Evolutionary conservation across 1,140 invertebrate species (phyloP), one percentile per base, ranked within the genome.

Genomic region (Hirudo medicinalis): DNA sequence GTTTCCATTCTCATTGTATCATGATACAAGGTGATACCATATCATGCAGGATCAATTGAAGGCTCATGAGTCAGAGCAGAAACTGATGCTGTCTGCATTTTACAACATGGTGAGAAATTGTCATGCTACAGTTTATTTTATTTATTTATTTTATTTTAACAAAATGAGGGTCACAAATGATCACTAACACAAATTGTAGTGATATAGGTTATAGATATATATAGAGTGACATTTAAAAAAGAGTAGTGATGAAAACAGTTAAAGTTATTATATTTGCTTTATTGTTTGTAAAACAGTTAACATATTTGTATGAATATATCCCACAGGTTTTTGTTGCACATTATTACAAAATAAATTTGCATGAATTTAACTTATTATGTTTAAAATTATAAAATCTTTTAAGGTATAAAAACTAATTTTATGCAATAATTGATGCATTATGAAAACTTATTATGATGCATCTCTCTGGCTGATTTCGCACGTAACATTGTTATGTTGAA

Each of bases 31-130:
- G 54, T 57, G 54, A n/a, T 57, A 57, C 9, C 54, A 57, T 57
- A n/a, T 57, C 5, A 32, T 63, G 29, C 57, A 63, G 57, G 57
- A 63, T 25, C 57, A 63, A 32, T 32, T 63, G 29, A 63, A 63
- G 19, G 29, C 29, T 25, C 22, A 63, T 9, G 57, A 63, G 17
- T 11, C 22, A 25, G 22, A 63, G 15, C 22, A 63, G 29, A 63
- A 15, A 63, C 11, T 63, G 22, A 63, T 63, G 57, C 19, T 63
- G 57, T 63, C 57, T 22, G 57, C 57, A 25, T 63, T 63, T 32
- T 63, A 63, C 19, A 63, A 63, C 57, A 63, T 63, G 57, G 57
- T 63, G 43, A 49, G 43, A 15, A 49, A 49, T 49, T 49, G 11
- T 17, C 43, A 49, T 11, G 43, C 43, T 49, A 49, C 43, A 49